A percentile compares a stretch with the other conserved stretches of the same genome.
These are phyloP conservation scores for Cheilosia vulpina DNA, from an alignment of 2,888 invertebrate species.

Conservation along the genomic window DNA sequence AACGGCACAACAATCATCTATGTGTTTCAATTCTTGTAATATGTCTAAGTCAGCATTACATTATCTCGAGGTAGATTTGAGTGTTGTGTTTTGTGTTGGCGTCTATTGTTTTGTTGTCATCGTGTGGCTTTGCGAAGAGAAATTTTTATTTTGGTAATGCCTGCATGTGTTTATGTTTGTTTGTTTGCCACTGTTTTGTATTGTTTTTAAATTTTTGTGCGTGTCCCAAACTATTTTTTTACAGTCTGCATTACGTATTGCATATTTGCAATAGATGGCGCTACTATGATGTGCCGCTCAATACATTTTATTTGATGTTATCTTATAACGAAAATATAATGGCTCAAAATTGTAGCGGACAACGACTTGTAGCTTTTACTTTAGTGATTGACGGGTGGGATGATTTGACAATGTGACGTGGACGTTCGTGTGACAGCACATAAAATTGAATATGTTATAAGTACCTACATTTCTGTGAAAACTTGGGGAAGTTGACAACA, in stretches of 20 bases:
- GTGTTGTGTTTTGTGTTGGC: conserved; percentile 43
- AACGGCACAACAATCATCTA: conserved; percentile 79
- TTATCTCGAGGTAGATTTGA: conserved; percentile 82
- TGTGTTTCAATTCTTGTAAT: conserved; percentile 78
- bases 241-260: too few relatives aligned
- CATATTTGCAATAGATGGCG: neutral
- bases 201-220: neutral
- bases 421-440: too few relatives aligned
- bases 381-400: too few relatives aligned
- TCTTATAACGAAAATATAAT: too few relatives aligned
- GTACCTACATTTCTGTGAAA: too few relatives aligned
- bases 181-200: conserved; percentile 9
- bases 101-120: conserved; percentile 42
- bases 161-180: conserved; percentile 20
- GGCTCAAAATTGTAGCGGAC: too few relatives aligned
- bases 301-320: too few relatives aligned
- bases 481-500: too few relatives aligned
- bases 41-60: conserved; percentile 82
- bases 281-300: neutral
- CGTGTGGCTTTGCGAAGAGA: conserved; percentile 20
- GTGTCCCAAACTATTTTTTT: neutral
- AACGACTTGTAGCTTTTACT: too few relatives aligned
- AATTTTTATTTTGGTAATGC: conserved; percentile 24
- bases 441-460: too few relatives aligned
- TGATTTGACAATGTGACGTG: too few relatives aligned